Evolutionary conservation across 2,797 vertebrate genomes (phyloP).

Genomic region (Pantherophis vulpinus): DNA sequence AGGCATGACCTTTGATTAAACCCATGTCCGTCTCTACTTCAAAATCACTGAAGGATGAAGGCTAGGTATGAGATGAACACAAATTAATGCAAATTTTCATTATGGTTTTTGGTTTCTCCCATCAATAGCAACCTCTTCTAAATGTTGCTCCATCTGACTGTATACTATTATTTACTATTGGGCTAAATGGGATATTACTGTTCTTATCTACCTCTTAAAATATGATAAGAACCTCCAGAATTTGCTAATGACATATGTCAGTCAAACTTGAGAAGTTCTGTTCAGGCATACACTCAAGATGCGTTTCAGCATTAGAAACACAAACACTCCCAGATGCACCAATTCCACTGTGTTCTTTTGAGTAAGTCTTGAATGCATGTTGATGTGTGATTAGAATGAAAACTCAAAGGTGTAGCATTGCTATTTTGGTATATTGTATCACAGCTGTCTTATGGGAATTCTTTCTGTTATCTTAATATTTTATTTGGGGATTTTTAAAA

Average conservation of each 20-base stretch:
- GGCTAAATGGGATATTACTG: neutral
- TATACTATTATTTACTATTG: accelerated
- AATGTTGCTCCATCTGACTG: neutral
- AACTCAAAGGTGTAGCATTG: neutral
- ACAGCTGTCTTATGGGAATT: neutral
- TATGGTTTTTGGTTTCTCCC: neutral
- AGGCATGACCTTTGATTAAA: conserved; percentile 87
- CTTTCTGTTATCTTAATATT: neutral
- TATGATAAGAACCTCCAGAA: neutral
- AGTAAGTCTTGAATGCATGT: neutral
- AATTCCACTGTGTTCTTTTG: neutral
- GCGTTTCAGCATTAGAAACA: neutral
- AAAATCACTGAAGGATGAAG: conserved; percentile 64
- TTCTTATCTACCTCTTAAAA: neutral
- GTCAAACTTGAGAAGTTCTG: neutral
- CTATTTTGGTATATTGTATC: neutral
- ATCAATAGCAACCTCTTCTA: neutral
- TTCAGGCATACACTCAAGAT: neutral
- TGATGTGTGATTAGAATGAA: neutral
- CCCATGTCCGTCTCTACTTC: conserved; percentile 77
- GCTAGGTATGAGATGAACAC: conserved; percentile 60
- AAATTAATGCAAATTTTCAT: neutral
- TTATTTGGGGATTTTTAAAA: neutral
- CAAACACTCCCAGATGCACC: neutral
- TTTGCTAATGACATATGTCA: neutral